phyloP scores from a whole-genome alignment of 2,113 vertebrate species.

The Piaya cayana region DNA sequence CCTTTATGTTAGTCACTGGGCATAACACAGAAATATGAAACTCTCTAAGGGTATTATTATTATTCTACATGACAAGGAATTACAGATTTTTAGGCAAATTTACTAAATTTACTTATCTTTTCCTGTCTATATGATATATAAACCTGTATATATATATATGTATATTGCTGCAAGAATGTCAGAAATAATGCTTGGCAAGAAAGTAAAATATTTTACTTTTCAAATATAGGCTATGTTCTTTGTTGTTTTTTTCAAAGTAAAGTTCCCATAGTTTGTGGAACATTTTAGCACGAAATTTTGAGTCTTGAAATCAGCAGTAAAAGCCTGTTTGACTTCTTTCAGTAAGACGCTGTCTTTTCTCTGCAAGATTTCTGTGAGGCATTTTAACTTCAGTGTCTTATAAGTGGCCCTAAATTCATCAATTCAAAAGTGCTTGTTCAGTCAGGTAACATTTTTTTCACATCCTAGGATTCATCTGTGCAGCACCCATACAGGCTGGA shows the following conservation, averaged over 20 bases:
- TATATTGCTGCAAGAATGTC: background rate
- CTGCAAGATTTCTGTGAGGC: background rate
- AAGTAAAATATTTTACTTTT: constrained; percentile 23
- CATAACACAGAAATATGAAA: constrained; percentile 14
- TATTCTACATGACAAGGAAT: background rate
- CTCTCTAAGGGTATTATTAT: background rate
- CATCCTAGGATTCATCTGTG: background rate
- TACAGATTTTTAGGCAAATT: background rate
- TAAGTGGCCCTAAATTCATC: background rate
- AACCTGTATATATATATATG: background rate
- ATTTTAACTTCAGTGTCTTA: background rate
- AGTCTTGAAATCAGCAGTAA: background rate
- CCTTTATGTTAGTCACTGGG: background rate
- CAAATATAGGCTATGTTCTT: background rate
- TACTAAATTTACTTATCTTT: constrained; percentile 9
- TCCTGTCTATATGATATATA: background rate
- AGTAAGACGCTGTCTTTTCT: background rate
- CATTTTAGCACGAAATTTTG: background rate
- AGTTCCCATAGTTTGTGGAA: background rate
- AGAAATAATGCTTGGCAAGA: background rate
- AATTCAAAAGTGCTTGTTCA: background rate
- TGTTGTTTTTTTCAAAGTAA: background rate
- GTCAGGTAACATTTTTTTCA: background rate
- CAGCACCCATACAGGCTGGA: background rate
- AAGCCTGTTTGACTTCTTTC: background rate